A percentile compares a stretch with the other conserved stretches of the same genome.
Evolutionary conservation across 2,797 vertebrate species (phyloP).

Genomic region (Saxicola maurus): DNA sequence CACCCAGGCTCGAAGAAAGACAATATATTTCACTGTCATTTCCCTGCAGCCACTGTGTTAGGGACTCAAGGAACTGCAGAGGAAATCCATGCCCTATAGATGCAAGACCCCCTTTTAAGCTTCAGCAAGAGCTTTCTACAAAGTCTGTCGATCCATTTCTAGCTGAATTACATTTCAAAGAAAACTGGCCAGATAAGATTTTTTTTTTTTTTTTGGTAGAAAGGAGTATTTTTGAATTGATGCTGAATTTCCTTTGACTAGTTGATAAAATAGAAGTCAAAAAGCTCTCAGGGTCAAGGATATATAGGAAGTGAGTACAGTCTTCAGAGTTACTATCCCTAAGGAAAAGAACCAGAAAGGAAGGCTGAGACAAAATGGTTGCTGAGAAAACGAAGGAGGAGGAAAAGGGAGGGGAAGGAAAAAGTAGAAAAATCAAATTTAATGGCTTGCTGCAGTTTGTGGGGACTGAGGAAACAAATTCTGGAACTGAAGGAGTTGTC

Average conservation of each 20-base stretch:
- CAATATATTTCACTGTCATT: neutral
- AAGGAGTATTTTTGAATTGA: neutral
- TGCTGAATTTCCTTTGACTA: neutral
- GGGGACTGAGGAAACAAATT: conserved; percentile 31
- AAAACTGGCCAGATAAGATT: neutral
- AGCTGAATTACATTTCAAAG: neutral
- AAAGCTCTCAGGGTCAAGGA: neutral
- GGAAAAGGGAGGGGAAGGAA: accelerated
- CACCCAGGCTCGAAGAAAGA: neutral
- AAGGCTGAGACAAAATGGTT: conserved; percentile 5
- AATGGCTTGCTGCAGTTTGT: conserved; percentile 25
- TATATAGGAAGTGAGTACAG: neutral
- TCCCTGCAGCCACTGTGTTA: neutral
- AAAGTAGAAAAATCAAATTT: neutral
- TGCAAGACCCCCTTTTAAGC: neutral
- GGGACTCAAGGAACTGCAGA: neutral
- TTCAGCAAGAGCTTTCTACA: neutral
- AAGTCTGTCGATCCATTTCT: neutral
- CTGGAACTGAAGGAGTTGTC: conserved; percentile 25
- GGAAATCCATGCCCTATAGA: neutral
- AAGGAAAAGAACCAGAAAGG: neutral
- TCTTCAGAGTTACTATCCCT: neutral
- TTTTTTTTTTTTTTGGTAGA: neutral
- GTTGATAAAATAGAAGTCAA: neutral
- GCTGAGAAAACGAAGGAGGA: neutral